A percentile compares a stretch with the other conserved stretches of the same genome.
Evolutionary conservation across 2,113 vertebrate species (phyloP).

Genomic region (Monopterus albus): DNA sequence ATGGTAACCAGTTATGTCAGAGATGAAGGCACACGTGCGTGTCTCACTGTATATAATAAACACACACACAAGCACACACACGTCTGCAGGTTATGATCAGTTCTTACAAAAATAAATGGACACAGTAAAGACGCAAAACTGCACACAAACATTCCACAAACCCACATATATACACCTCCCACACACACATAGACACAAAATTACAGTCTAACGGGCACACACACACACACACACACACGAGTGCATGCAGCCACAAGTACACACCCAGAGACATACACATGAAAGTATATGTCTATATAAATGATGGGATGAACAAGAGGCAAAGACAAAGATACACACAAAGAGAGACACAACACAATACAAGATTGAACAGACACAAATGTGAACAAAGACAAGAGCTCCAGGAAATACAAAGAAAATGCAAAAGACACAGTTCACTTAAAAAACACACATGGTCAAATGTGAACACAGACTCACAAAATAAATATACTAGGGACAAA

Average conservation of each 20-base stretch:
- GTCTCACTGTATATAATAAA: conserved; percentile 42
- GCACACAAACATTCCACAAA: conserved; percentile 37
- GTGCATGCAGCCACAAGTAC: conserved; percentile 8
- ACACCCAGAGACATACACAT: conserved; percentile 31
- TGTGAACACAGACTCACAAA: not conserved
- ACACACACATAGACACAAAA: conserved; percentile 25
- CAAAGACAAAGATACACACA: conserved; percentile 1
- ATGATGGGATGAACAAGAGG: conserved; percentile 6
- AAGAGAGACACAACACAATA: not conserved
- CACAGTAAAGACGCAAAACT: conserved; percentile 19
- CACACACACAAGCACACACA: conserved; percentile 7
- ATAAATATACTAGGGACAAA: no score
- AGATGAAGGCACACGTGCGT: conserved; percentile 60
- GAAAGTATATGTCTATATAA: conserved; percentile 10
- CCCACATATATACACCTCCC: conserved; percentile 35
- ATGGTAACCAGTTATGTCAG: conserved; percentile 82
- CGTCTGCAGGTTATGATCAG: conserved; percentile 30
- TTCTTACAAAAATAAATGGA: conserved; percentile 41
- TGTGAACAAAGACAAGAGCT: not conserved
- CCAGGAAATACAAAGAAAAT: not conserved
- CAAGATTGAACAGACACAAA: not conserved
- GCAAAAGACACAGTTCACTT: not conserved
- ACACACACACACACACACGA: conserved; percentile 7
- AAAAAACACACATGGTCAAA: not conserved
- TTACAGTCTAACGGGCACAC: conserved; percentile 28